Conservation (phyloP, 92 coral and sea anemone genomes). For the Meandrina meandrites region DNA sequence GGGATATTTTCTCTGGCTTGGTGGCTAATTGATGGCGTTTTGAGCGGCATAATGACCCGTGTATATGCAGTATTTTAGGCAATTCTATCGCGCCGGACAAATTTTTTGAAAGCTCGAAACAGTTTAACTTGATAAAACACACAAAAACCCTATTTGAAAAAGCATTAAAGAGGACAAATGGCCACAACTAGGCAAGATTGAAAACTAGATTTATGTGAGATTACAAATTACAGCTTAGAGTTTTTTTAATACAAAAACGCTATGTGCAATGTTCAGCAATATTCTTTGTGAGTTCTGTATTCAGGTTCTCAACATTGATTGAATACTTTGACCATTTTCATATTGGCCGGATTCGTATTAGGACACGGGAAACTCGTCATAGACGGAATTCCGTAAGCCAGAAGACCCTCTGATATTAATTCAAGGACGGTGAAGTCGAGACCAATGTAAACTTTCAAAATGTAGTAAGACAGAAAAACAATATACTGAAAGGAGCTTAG, state of each 20-base stretch:
- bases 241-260: background rate
- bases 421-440: too few relatives aligned
- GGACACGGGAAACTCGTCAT: too few relatives aligned
- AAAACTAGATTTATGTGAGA: background rate
- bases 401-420: too few relatives aligned
- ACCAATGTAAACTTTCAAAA: too few relatives aligned
- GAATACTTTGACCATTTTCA: too few relatives aligned
- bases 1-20: background rate
- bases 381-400: too few relatives aligned
- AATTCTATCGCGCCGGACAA: background rate
- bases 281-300: background rate
- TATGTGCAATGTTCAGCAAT: background rate
- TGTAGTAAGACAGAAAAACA: too few relatives aligned
- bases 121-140: background rate
- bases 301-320: too few relatives aligned
- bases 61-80: background rate
- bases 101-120: too few relatives aligned
- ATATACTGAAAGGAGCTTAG: too few relatives aligned
- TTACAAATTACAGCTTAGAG: background rate
- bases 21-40: too few relatives aligned
- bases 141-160: background rate
- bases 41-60: background rate
- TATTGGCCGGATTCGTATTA: too few relatives aligned
- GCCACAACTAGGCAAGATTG: background rate
- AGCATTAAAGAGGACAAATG: background rate